Evolutionary conservation across 2,797 vertebrate genomes (phyloP), one percentile per base, ranked within the genome.

Genomic region (Spea hammondii): DNA sequence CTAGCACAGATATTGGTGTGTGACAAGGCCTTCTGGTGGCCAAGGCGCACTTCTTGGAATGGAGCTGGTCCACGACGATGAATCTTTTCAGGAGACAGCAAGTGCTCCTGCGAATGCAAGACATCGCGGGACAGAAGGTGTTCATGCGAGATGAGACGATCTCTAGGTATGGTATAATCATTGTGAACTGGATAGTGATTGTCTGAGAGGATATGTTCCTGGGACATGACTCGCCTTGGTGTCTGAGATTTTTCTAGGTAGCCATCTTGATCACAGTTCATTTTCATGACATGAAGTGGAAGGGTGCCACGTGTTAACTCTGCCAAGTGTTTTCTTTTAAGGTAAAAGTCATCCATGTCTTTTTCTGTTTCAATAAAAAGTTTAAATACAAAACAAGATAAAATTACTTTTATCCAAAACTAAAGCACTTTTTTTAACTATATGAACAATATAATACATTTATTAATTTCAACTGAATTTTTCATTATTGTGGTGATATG

Each of bases 331-430:
- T 87, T 80, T 53, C 85, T 85, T 73, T 90, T 89, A 80, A 89
- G 79, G 80, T 89, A 96, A 85, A 95, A 95, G 78, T 97, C 95
- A 64, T 97, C 96, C 70, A 96, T 90, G 85, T 96, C 95, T 90
- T 96, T 96, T 85, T 96, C 96, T 88, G 94, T 89, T 88, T 82
- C 72, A 88, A 84, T 74, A 80, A 74, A 68, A 59, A 13, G 11
- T 48, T 65, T 32, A 75, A 67, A 72, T 12, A 66, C 17, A 79
- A 68, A 67, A 70, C 2, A 65, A 49, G 4, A 17, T 11, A 68
- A 44, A 49, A 47, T 67, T 67, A 67, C 6, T 4, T 5, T 17
- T 2, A 53, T 49, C 12, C 11, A 65, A 50, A 65, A 8, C 47
- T 60, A 32, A 32, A 32, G 32, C 32, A 11, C 6, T 14, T 6